Evolutionary conservation across 1,140 invertebrate species (phyloP), one percentile per base, ranked within the genome.

Genomic region (Ceratina australensis): DNA sequence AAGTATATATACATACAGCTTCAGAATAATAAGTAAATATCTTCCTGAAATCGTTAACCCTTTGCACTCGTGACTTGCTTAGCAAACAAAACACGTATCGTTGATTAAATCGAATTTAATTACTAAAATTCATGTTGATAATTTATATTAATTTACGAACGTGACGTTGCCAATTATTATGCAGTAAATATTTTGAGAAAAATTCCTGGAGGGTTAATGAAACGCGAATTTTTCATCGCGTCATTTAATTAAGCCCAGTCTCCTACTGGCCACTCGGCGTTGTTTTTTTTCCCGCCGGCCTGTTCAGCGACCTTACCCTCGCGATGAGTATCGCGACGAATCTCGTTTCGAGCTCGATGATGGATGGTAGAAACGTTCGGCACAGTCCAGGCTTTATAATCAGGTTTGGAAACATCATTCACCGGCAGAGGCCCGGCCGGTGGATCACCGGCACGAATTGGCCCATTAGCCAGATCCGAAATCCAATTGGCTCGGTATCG

Each of bases 401-500:
- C 81, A 83, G 69, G 65, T 77, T 84, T 83, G 75, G 82, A 77
- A 74, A 49, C 69, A 81, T 82, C 82, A 59, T 84, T 82, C 78
- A 81, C 57, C 69, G 81, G 22, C 33, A 42, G n/a, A n/a, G 33
- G 33, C 2, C 33, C 33, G 33, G 66, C 64, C 47, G 73, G 26
- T 49, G 78, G 59, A 68, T 66, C 56, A 59, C 18, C 18, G 65
- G 65, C 61, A 82, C 61, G 78, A 88, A 88, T 88, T 87, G 87
- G 86, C 86, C 78, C 87, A 86, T 88, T 88, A 88, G 68, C 77
- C 82, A 72, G 78, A 88, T 87, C 83, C 85, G 78, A 77, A 80
- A 86, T 85, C 82, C 84, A 87, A 88, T 88, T 87, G 87, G 71
- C 65, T 79, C 10, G 33, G 79, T 82, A 88, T 86, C 84, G 71